Base-by-base conservation (phyloP, 2,113 vertebrate genomes). In the Cryptotis parvus region DNA sequence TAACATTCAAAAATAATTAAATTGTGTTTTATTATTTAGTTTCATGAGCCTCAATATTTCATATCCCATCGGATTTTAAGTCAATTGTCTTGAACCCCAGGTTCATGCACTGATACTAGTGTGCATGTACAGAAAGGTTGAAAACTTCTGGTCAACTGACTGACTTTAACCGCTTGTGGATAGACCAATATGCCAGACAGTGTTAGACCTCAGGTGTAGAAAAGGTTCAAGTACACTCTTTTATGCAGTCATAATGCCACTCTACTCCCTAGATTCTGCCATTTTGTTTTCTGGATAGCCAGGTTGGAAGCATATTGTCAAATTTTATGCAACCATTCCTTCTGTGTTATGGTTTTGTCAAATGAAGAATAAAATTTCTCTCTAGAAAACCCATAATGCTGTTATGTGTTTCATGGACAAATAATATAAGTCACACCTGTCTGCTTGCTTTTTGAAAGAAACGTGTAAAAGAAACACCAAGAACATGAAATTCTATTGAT, bases 391-490 rank as follows among this genome's bases (percentile, higher is more conserved):
- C 2, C 37, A 18, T 79, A 73, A 10, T 73, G 8, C 27, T 45
- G 33, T 84, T 92, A 33, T 3, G 75, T 9, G 35, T 75, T 89
- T 78, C 37, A 70, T 10, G 9, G 55, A 63, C 87, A 91, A 37
- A 78, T 55, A n/a, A 93, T 74, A 61, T 45, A 26, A 79, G 26
- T 84, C 39, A 85, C 66, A 77, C 4, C 26, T 3, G 61, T 80
- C 9, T 45, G 4, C 52, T 88, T 95, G 31, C 12, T 82, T 85
- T 94, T 80, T 66, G 2, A 88, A 16, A 65, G 2, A 88, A 16
- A 65, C 26, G 3, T 65, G 22, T 31, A 12, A 77, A 87, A 55
- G 7, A 84, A 93, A 91, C 66, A 70, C n/a, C 11, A 87, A 85
- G 31, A 84, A 85, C 55, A 24, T 18, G 0, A 31, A 77, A 24